Evolutionary conservation across 2,113 vertebrate species (phyloP).

Genomic region (Forbesichthys agassizii): DNA sequence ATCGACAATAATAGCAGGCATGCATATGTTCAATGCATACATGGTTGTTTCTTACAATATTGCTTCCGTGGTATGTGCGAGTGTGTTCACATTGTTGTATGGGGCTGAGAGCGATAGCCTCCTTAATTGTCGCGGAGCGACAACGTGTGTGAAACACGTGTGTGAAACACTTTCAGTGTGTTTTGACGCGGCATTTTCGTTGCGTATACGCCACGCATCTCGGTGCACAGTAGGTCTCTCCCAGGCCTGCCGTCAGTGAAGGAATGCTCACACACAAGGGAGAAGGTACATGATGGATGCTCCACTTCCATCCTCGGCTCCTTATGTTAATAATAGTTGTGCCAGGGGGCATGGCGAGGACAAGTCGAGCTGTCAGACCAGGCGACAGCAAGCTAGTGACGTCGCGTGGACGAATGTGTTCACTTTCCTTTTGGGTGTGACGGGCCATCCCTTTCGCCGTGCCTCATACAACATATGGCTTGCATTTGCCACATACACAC

Average conservation of each 20-base stretch:
- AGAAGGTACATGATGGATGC: conserved; percentile 43
- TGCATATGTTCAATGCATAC: too few species aligned
- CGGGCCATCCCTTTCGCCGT: conserved; percentile 5
- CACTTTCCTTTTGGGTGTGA: conserved; percentile 29
- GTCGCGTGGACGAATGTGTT: conserved; percentile 13
- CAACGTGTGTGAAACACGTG: too few species aligned
- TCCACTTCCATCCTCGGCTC: conserved; percentile 36
- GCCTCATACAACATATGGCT: conserved; percentile 41
- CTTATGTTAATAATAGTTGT: conserved; percentile 42
- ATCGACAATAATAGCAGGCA: too few species aligned
- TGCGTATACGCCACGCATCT: not conserved
- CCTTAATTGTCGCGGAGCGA: too few species aligned
- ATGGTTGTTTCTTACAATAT: too few species aligned
- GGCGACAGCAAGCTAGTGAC: not conserved
- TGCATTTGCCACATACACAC: conserved; percentile 28
- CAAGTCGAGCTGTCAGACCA: conserved; percentile 30
- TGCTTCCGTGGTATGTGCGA: too few species aligned
- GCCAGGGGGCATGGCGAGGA: conserved; percentile 7
- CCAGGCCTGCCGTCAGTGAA: conserved; percentile 21
- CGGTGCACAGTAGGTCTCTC: not conserved
- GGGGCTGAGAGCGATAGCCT: too few species aligned
- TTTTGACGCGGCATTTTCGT: conserved; percentile 17
- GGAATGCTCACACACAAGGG: conserved; percentile 22
- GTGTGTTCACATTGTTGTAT: too few species aligned
- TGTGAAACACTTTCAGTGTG: not conserved